Conservation (phyloP, 2,888 invertebrate species). For the Criorhina ranunculi region DNA sequence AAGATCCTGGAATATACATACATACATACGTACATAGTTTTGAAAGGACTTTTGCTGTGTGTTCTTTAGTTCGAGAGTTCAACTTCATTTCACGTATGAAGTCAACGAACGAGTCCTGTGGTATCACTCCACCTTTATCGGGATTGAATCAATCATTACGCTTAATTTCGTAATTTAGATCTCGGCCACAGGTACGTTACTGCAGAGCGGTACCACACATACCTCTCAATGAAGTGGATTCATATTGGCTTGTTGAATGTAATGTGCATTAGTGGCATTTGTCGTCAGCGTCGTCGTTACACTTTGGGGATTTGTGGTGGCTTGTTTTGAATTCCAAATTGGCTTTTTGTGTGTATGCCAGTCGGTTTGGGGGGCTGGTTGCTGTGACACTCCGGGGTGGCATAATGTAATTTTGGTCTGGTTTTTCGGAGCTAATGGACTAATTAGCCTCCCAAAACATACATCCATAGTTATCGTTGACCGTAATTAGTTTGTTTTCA, state of each 20-base stretch:
- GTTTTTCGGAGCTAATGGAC: slow-evolving; percentile 50
- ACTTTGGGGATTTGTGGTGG: slow-evolving; percentile 59
- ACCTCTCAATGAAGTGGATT: slow-evolving; percentile 23
- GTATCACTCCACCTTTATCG: slow-evolving; percentile 4
- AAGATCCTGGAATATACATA: background rate
- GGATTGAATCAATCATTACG: slow-evolving; percentile 54
- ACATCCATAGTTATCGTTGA: slow-evolving; percentile 22
- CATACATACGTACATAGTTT: slow-evolving; percentile 4
- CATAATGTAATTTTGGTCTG: slow-evolving; percentile 57
- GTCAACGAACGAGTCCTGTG: background rate
- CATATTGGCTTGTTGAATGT: slow-evolving; percentile 14
- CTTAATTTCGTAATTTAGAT: slow-evolving; percentile 64
- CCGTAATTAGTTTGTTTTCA: slow-evolving; percentile 55
- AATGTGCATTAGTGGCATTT: slow-evolving; percentile 42
- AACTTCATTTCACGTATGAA: slow-evolving; percentile 25
- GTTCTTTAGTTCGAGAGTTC: slow-evolving; percentile 15
- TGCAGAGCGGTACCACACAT: slow-evolving; percentile 25
- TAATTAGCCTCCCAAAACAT: slow-evolving; percentile 53
- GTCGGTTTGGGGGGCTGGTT: slow-evolving; percentile 5
- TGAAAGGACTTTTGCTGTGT: slow-evolving; percentile 16
- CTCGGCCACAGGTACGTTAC: slow-evolving; percentile 11
- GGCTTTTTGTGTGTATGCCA: slow-evolving; percentile 41
- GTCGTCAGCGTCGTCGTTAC: slow-evolving; percentile 17
- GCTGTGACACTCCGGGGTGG: slow-evolving; percentile 4
- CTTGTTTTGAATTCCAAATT: slow-evolving; percentile 67